These are phyloP conservation scores for Hyposoter dolosus DNA, from an alignment of 2,888 invertebrate species.

Conservation along the genomic window DNA sequence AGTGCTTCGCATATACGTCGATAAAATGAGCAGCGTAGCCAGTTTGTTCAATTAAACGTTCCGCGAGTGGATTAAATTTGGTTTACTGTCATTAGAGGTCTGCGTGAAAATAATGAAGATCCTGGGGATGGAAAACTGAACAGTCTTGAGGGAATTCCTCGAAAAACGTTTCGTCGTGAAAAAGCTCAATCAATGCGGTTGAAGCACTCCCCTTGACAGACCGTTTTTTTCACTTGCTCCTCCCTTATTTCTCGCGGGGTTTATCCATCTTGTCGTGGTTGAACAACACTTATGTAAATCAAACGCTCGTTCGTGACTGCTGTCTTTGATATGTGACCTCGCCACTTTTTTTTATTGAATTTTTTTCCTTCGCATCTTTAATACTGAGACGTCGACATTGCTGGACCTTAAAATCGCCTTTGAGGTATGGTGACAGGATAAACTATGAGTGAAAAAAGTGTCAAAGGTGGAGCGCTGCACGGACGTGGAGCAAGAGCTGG, in stretches of 20 bases:
- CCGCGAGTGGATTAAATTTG: background rate
- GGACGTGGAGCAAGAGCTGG: slow-evolving; percentile 66
- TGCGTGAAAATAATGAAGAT: background rate
- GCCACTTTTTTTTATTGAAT: background rate
- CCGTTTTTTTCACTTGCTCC: background rate
- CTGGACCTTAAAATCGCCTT: slow-evolving; percentile 52
- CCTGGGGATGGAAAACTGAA: slow-evolving; percentile 15
- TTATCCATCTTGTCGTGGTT: slow-evolving; percentile 6
- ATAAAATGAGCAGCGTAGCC: too few species aligned
- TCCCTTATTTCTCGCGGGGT: background rate
- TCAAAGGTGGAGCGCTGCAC: slow-evolving; percentile 68
- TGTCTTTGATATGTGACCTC: slow-evolving; percentile 27
- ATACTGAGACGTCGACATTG: background rate
- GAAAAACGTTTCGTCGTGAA: slow-evolving; percentile 30
- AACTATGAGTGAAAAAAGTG: slow-evolving; percentile 74
- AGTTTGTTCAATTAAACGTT: background rate
- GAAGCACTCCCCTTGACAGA: background rate
- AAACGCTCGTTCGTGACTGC: slow-evolving; percentile 60
- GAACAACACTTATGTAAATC: slow-evolving; percentile 54
- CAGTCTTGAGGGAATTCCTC: slow-evolving; percentile 26
- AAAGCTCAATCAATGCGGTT: slow-evolving; percentile 22
- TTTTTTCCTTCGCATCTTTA: background rate
- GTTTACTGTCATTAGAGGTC: background rate
- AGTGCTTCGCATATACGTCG: too few species aligned
- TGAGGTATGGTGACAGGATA: slow-evolving; percentile 61